Percentiles rank a stretch among this genome's conserved stretches.
These are phyloP conservation scores for Pemphigus obesinymphae DNA, from an alignment of 1,140 invertebrate species.

Conservation along the genomic window DNA sequence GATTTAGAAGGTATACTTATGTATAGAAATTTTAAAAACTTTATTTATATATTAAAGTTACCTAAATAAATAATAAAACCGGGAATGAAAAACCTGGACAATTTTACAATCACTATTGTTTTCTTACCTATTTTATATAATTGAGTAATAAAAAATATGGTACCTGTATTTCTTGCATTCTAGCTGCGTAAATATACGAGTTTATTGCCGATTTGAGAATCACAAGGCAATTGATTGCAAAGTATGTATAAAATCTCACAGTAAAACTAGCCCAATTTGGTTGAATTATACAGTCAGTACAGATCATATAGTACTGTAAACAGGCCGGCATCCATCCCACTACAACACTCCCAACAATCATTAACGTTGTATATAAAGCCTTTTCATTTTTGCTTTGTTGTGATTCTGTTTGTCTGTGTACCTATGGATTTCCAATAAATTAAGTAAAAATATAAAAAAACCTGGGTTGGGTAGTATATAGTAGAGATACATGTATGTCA, in stretches of 20 bases:
- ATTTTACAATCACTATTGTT: no score
- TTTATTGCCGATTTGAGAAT: conserved; percentile 63
- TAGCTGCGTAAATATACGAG: conserved; percentile 65
- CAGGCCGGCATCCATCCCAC: conserved; percentile 63
- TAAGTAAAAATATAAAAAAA: background rate
- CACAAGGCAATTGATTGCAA: conserved; percentile 54
- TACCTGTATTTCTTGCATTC: conserved; percentile 64
- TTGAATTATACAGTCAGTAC: conserved; percentile 52
- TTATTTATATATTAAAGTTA: no score
- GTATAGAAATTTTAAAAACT: no score
- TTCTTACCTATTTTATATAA: no score
- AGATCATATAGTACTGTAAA: conserved; percentile 56
- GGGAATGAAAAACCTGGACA: no score
- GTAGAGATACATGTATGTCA: no score
- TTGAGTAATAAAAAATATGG: background rate
- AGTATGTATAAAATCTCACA: conserved; percentile 46
- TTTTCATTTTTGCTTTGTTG: conserved; percentile 58
- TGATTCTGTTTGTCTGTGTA: conserved; percentile 5
- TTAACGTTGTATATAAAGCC: conserved; percentile 61
- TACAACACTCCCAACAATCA: conserved; percentile 64
- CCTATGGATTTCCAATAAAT: background rate
- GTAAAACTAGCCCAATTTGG: conserved; percentile 44
- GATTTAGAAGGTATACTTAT: no score
- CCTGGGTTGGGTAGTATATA: no score
- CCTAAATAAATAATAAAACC: no score